Percentiles rank a stretch among this genome's conserved stretches.
phyloP scores from a whole-genome alignment of 2,888 invertebrate species.

The Erannis defoliaria region DNA sequence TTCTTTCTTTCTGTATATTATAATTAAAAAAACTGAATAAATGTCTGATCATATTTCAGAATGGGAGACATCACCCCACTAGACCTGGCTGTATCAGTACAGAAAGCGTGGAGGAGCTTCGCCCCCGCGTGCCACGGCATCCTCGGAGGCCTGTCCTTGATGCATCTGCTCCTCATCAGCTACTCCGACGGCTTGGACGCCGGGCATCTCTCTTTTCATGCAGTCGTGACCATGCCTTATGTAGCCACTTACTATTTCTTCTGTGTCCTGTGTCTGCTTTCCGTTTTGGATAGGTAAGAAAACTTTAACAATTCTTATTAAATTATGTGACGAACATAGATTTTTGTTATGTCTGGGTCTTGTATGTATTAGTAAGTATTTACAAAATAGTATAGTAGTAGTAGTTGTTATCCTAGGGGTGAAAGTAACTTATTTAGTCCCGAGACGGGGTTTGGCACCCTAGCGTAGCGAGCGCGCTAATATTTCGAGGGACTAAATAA shows the following conservation, averaged over 20 bases:
- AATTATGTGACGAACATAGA: no score
- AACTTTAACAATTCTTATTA: no score
- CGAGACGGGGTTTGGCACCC: no score
- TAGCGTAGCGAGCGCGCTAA: no score
- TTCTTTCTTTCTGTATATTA: no score
- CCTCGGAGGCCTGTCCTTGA: conserved; percentile 86
- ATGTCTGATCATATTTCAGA: conserved; percentile 51
- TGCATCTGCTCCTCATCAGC: conserved; percentile 86
- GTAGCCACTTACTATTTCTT: conserved; percentile 86
- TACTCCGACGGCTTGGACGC: conserved; percentile 81
- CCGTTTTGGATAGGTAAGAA: conserved; percentile 86
- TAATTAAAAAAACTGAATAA: no score
- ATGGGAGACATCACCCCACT: conserved; percentile 81
- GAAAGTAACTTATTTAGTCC: no score
- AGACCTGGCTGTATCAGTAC: conserved; percentile 83
- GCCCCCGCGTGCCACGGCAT: conserved; percentile 87
- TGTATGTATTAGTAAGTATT: no score
- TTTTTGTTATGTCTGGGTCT: no score
- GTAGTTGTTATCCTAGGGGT: no score
- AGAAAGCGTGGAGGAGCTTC: conserved; percentile 80
- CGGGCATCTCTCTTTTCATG: conserved; percentile 79
- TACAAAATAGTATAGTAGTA: no score
- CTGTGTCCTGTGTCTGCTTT: conserved; percentile 85
- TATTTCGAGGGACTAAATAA: no score
- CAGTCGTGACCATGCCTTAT: conserved; percentile 82